phyloP scores from a whole-genome alignment of 2,888 invertebrate genomes.

The Carcina quercana region DNA sequence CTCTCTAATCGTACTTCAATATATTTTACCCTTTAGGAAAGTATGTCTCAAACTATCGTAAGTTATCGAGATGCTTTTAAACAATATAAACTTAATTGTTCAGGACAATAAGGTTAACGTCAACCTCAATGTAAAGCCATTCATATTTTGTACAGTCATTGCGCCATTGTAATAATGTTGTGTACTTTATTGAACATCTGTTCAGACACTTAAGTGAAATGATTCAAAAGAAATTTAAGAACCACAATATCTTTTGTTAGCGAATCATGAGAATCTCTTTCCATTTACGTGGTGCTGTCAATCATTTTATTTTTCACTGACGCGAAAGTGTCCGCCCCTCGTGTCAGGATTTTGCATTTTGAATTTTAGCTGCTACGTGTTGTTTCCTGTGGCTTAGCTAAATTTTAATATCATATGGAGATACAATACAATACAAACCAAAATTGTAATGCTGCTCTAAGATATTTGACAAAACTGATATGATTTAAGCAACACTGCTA shows the following conservation, averaged over 20 bases:
- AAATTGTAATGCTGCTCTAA: no score
- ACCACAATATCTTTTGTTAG: constrained; percentile 34
- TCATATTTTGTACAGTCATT: constrained; percentile 23
- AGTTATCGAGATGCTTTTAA: no score
- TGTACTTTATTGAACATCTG: constrained; percentile 35
- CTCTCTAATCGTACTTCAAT: constrained; percentile 38
- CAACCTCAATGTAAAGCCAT: neutral
- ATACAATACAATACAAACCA: no score
- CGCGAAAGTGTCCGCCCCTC: constrained; percentile 48
- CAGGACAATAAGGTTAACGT: neutral
- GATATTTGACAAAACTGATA: no score
- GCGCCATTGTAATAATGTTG: constrained; percentile 21
- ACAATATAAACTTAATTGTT: no score
- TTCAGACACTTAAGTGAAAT: constrained; percentile 31
- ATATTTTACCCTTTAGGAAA: no score
- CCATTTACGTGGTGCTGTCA: constrained; percentile 41
- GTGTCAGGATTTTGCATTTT: constrained; percentile 25
- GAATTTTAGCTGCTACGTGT: constrained; percentile 6
- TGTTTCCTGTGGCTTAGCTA: no score
- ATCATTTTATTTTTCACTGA: constrained; percentile 47
- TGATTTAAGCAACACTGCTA: constrained; percentile 14
- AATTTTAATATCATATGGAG: no score
- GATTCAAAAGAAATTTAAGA: constrained; percentile 32
- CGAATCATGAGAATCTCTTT: constrained; percentile 23
- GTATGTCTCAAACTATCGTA: no score